Base-by-base conservation (phyloP, 1,140 invertebrate species). In the Hesperophylax magnus region DNA sequence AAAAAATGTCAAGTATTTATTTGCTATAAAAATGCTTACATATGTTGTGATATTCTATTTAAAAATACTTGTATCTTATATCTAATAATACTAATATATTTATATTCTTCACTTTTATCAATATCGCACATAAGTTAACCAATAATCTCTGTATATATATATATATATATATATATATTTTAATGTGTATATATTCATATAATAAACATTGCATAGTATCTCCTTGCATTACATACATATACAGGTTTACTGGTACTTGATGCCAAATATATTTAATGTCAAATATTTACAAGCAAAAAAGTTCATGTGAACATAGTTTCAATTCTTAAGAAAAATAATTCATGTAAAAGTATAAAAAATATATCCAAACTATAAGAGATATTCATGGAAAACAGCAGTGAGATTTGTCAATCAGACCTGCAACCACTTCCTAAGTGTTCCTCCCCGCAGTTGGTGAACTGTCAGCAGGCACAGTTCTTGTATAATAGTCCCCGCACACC, bases 21-120 rank as follows among this genome's bases (percentile, higher is more conserved):
- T 77, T 77, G 58, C 58, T 77, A 65, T 60, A 22, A 61, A 78
- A 78, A 78, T 78, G 63, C 63, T 78, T 69, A 78, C 24, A 54
- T 65, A 56, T 78, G 24, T 65, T 78, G 76, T 65, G 76, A 69
- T 65, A 78, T 78, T 78, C 63, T 67, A 78, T 53, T 69, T 61
- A 77, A 77, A 77, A 53, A 52, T 54, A 65, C 65, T 22, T 67
- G 65, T 39, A 24, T 22, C 34, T 39, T n/a, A 39, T 67, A 20
- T 53, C 56, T 47, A 65, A 65, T 65, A 34, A 65, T 65, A 27
- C 9, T 18, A 24, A 47, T 11, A 47, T 47, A 47, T 47, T 47
- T 47, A 47, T 34, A 8, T 47, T 15, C 22, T 75, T 53, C 72
- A 75, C 27, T 24, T 9, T 9, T 34, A 17, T 53, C 22, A 56